These are phyloP conservation scores for Micromesistius poutassou DNA, from an alignment of 2,797 vertebrate genomes.

Conservation along the genomic window DNA sequence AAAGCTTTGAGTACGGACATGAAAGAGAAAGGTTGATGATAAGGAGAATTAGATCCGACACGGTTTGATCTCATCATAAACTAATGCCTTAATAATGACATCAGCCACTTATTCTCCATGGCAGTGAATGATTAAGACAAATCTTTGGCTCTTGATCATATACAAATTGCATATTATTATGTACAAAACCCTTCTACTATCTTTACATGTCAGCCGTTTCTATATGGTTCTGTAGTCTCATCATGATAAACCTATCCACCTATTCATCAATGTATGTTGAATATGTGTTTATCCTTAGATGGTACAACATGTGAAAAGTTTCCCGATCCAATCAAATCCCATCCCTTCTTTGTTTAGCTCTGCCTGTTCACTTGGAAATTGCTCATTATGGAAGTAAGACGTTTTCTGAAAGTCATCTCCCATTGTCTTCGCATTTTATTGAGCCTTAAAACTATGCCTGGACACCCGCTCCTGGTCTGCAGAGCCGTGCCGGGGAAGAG, in stretches of 20 bases:
- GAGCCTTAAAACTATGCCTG: neutral
- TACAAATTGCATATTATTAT: neutral
- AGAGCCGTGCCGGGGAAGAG: neutral
- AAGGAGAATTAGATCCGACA: constrained; percentile 38
- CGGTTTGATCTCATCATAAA: constrained; percentile 44
- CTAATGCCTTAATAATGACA: constrained; percentile 1
- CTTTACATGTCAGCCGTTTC: neutral
- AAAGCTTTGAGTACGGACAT: constrained; percentile 64
- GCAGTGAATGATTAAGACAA: neutral
- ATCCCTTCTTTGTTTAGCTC: neutral
- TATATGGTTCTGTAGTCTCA: neutral
- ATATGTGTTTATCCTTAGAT: neutral
- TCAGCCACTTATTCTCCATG: neutral
- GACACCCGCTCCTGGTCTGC: neutral
- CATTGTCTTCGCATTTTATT: neutral
- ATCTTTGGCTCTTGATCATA: constrained; percentile 1
- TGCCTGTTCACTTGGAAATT: neutral
- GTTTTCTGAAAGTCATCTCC: neutral
- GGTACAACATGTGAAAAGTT: neutral
- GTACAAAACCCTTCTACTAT: neutral
- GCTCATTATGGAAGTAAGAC: neutral
- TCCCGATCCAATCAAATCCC: neutral
- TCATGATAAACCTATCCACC: neutral
- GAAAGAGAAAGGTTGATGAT: constrained; percentile 61
- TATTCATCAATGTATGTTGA: neutral